A percentile compares a stretch with the other conserved stretches of the same genome.
Conservation (phyloP, 2,888 invertebrate genomes). For the Sarcophaga rosellei region DNA sequence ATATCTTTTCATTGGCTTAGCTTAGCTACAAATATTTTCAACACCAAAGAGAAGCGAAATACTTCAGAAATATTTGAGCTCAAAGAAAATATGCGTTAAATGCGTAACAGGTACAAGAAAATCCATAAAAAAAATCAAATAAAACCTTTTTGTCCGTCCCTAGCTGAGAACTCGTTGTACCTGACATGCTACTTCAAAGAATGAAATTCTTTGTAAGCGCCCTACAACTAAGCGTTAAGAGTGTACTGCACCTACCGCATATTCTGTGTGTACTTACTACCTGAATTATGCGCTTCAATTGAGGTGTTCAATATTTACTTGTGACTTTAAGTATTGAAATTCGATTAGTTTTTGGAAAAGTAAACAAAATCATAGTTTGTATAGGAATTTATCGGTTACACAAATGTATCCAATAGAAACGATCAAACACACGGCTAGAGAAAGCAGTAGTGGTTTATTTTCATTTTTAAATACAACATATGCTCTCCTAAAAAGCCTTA, state of each 20-base stretch:
- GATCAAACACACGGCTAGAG: too few relatives aligned
- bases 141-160: conserved; percentile 16
- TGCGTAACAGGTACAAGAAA: conserved; percentile 53
- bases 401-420: too few relatives aligned
- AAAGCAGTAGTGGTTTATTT: too few relatives aligned
- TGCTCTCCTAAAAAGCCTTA: too few relatives aligned
- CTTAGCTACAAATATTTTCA: not conserved
- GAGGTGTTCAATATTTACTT: not conserved
- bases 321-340: not conserved
- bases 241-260: not conserved
- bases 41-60: not conserved
- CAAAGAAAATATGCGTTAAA: conserved; percentile 35
- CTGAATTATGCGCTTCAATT: not conserved
- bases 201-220: conserved; percentile 7
- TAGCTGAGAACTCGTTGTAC: conserved; percentile 1
- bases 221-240: not conserved
- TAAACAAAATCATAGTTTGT: not conserved
- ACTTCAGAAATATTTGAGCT: conserved; percentile 11
- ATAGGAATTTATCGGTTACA: too few relatives aligned
- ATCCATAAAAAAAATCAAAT: conserved; percentile 34
- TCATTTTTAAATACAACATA: too few relatives aligned
- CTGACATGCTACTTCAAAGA: too few relatives aligned
- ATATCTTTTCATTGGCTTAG: not conserved
- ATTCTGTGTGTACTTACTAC: not conserved
- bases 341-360: not conserved